Conservation (phyloP, 2,888 invertebrate genomes). For the Heterodera filipjevi region DNA sequence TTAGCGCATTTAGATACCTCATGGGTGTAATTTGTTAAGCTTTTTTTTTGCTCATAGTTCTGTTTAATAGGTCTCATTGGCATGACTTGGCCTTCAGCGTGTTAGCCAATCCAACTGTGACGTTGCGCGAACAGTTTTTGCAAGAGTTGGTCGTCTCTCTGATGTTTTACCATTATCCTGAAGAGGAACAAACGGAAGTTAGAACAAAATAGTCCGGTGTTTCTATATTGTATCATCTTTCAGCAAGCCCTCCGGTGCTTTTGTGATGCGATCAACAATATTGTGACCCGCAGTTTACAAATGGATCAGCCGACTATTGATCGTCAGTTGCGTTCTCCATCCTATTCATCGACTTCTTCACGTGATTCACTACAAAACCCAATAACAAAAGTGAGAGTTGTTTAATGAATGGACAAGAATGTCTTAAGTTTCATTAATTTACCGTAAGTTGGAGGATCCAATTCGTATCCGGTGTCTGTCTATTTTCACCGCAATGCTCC, state of each 20-base stretch:
- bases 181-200: not conserved
- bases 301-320: not conserved
- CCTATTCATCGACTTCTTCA: not conserved
- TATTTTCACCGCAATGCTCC: conserved; percentile 4
- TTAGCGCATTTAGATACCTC: too few species aligned
- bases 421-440: too few species aligned
- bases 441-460: conserved; percentile 6
- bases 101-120: conserved; percentile 11
- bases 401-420: not conserved
- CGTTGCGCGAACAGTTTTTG: conserved; percentile 1
- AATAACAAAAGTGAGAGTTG: not conserved
- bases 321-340: not conserved
- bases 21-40: too few species aligned
- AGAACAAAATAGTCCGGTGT: too few species aligned
- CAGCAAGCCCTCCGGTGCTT: not conserved
- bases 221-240: not conserved
- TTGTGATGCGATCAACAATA: conserved; percentile 14
- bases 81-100: conserved; percentile 1
- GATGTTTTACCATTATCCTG: not conserved
- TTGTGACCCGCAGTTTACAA: not conserved
- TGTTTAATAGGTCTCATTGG: not conserved
- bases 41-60: too few species aligned
- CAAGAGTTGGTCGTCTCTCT: conserved; percentile 7
- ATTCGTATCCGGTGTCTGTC: conserved; percentile 10
- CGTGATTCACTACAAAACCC: not conserved